Evolutionary conservation across 2,113 vertebrate species (phyloP).

Genomic region (Hippolais icterina): DNA sequence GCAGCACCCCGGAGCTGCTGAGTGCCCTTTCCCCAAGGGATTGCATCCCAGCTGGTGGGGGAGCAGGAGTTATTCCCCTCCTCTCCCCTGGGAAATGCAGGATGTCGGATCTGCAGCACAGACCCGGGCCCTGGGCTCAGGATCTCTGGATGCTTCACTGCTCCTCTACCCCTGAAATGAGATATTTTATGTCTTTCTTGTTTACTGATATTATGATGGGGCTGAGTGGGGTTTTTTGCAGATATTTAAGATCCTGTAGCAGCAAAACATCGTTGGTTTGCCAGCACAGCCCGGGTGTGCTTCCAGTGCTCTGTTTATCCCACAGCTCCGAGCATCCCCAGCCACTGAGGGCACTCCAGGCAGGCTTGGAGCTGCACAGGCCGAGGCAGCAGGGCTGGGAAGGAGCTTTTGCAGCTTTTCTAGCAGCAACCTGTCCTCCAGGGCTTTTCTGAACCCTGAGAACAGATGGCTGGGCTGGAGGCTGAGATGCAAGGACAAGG

Average conservation of each 20-base stretch:
- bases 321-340: neutral
- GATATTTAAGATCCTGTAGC: neutral
- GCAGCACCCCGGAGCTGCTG: neutral
- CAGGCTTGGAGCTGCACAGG: neutral
- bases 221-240: neutral
- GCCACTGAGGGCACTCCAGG: accelerated
- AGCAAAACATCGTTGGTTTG: neutral
- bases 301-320: neutral
- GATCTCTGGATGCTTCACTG: neutral
- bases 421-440: neutral
- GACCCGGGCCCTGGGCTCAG: neutral
- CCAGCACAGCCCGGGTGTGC: accelerated
- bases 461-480: conserved; percentile 28
- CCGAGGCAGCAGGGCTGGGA: neutral
- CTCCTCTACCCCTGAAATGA: neutral
- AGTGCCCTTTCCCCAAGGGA: neutral
- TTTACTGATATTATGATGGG: neutral
- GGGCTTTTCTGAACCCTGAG: neutral
- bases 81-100: accelerated
- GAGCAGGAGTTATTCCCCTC: neutral
- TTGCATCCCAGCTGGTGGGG: neutral
- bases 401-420: neutral
- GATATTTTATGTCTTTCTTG: neutral
- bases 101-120: neutral
- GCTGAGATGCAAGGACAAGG: neutral